Conservation (phyloP, 1,140 invertebrate genomes). For the Antheraea pernyi region DNA sequence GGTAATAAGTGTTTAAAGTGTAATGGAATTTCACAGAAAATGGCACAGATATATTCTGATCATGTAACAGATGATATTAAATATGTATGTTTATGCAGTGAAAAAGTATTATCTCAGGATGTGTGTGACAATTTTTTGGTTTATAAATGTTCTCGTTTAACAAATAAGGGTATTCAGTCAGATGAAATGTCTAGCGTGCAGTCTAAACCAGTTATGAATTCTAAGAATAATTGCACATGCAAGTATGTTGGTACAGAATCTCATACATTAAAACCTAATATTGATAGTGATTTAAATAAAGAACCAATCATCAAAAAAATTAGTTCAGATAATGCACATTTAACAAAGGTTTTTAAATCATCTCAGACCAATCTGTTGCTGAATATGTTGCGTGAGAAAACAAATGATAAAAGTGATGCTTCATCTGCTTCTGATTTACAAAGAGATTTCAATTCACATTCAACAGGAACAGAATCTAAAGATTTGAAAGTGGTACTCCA, state of each 20-base stretch:
- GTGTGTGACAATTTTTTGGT: constrained; percentile 54
- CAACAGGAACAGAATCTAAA: constrained; percentile 4
- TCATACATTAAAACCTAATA: not conserved
- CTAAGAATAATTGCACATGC: not conserved
- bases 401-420: constrained; percentile 27
- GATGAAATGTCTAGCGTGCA: not conserved
- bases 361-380: constrained; percentile 55
- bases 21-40: constrained; percentile 21
- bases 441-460: constrained; percentile 11
- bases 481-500: constrained; percentile 27
- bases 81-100: constrained; percentile 62
- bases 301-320: not conserved
- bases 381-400: constrained; percentile 29
- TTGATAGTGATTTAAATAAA: not conserved
- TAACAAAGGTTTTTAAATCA: constrained; percentile 41
- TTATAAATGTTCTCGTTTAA: constrained; percentile 58
- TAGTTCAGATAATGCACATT: constrained; percentile 20
- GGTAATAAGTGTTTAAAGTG: constrained; percentile 13
- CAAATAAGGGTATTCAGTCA: constrained; percentile 22
- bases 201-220: not conserved
- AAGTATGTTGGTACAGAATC: not conserved
- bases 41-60: constrained; percentile 28
- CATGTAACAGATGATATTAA: constrained; percentile 43
- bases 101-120: constrained; percentile 30
- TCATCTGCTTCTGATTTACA: constrained; percentile 22